Evolutionary conservation across 2,113 vertebrate genomes (phyloP), one percentile per base, ranked within the genome.

Genomic region (Poeciliopsis occidentalis): DNA sequence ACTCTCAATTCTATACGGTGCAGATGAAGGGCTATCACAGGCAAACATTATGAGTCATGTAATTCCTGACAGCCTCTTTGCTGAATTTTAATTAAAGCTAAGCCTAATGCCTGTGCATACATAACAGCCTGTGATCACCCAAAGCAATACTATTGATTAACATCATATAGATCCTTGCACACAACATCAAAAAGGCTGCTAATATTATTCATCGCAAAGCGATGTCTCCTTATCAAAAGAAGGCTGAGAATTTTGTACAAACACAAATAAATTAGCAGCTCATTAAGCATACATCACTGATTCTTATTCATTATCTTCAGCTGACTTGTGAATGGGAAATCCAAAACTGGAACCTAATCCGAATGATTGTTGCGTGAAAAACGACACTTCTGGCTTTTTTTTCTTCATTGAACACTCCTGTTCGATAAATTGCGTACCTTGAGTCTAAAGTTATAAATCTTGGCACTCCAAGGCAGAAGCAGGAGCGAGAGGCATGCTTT

Each of bases 401-500:
- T 88, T 79, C 65, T 71, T 64, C 67, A 71, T 37, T 11, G 64
- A 78, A 73, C 76, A 69, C 39, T 75, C 61, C 75, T 29, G n/a
- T 72, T 71, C 79, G 79, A 85, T 89, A 92, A 89, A 88, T 85
- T 71, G 75, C 65, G 65, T 69, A 13, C 79, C 82, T 81, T 90
- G 87, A 85, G 79, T 82, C 75, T 66, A 65, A 85, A 8, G 79
- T 65, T 76, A 91, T 91, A 90, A 92, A 93, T 92, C 86, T 88
- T 31, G 1, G 80, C 79, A 85, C 72, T 88, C 78, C 0, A 41
- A 78, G 73, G 78, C 74, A 73, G 29, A 77, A 76, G 75, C 84
- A 76, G 76, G 71, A 81, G 73, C 73, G 80, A 91, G 75, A 90
- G 78, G 79, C 88, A 82, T 81, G 87, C 81, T 87, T 89, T 87